Evolutionary conservation across 2,113 vertebrate genomes (phyloP), one percentile per base, ranked within the genome.

Genomic region (Mastomys coucha): DNA sequence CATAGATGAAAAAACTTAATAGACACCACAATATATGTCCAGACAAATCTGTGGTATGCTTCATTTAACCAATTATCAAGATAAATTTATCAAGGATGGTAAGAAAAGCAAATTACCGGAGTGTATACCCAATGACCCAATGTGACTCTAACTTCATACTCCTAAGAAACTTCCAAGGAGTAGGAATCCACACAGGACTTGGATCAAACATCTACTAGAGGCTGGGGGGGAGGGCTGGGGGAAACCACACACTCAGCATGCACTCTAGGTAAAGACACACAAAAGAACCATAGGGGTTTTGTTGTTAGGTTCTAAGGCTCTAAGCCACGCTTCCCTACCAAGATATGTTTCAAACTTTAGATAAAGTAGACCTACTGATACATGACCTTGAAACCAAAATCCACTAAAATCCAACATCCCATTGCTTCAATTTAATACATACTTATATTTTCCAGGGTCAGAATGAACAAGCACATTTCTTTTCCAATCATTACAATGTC

Each of bases 171-270:
- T 19, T 86, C 67, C 28, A n/a, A 85, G 58, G 22, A 89, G 51
- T 86, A 36, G 17, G 33, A 1, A 16, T 0, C 28, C 5, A 5
- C 78, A n/a, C 4, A 2, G 75, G 28, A 20, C 58, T 67, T 7
- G 20, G 70, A 22, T 13, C 0, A 14, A 26, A 45, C 45, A 2
- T 42, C 39, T 2, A 1, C 2, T 33, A 4, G 28, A 13, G 19
- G 0, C 2, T 17, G n/a, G 11, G 93, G 0, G 1, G 22, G 58
- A 26, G 67, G 1, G 0, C 2, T 12, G 6, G 93, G 0, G 1
- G 22, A 67, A n/a, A 31, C 45, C 1, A 0, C 28, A 3, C 5
- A 11, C 53, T 63, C 17, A 19, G 88, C 2, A 0, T 0, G 8
- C 42, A 14, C 0, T 0, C 22, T 0, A 26, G 31, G 31, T 1